phyloP scores from a whole-genome alignment of 2,888 invertebrate species.

The Chloroclysta siterata region DNA sequence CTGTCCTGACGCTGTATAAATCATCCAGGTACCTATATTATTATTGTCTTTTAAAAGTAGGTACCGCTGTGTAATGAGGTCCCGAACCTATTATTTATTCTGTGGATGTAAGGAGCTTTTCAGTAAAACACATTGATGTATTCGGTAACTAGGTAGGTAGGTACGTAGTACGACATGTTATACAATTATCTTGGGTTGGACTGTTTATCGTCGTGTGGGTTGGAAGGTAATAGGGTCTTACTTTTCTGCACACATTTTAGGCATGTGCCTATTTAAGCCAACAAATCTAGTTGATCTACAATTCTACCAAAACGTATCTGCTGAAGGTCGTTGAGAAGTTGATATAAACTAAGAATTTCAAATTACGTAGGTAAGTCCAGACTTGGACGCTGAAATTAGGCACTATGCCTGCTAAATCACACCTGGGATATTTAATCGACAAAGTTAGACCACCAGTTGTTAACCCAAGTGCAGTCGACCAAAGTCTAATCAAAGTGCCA shows the following conservation, averaged over 20 bases:
- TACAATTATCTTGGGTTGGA: too few species aligned
- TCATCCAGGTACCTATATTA: too few species aligned
- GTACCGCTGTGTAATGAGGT: neutral
- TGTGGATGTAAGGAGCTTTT: conserved; percentile 21
- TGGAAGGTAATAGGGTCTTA: neutral
- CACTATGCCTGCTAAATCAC: neutral
- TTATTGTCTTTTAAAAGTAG: too few species aligned
- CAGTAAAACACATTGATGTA: conserved; percentile 11
- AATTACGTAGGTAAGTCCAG: neutral
- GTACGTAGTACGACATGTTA: too few species aligned
- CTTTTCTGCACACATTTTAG: neutral
- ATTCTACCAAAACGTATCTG: too few species aligned
- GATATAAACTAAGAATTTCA: neutral
- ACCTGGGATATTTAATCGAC: conserved; percentile 8
- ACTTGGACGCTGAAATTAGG: neutral
- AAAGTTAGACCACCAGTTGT: conserved; percentile 16
- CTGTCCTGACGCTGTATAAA: too few species aligned
- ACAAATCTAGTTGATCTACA: too few species aligned
- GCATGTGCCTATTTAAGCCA: neutral
- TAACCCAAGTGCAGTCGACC: conserved; percentile 11
- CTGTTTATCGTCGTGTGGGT: neutral
- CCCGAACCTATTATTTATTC: neutral
- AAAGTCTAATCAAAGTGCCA: conserved; percentile 12
- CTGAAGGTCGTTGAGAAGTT: too few species aligned
- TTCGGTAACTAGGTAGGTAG: neutral